phyloP scores from a whole-genome alignment of 2,888 invertebrate species.

The Agrilus cyanescens region DNA sequence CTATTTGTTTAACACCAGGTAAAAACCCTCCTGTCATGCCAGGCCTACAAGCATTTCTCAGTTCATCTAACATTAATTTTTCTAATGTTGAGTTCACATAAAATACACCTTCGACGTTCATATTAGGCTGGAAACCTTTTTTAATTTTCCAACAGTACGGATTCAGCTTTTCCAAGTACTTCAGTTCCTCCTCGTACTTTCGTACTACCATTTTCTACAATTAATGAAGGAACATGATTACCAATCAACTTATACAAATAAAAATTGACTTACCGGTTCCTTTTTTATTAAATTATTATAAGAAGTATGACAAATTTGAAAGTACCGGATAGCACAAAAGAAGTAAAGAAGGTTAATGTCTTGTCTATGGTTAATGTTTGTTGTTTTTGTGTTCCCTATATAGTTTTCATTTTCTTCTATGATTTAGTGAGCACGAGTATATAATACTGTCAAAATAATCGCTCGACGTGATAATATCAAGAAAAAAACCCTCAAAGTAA shows the following conservation, averaged over 20 bases:
- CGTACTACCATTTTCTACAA: slow-evolving; percentile 67
- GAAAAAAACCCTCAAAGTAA: no score
- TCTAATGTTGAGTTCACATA: slow-evolving; percentile 90
- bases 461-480: no score
- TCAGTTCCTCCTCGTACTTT: slow-evolving; percentile 83
- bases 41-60: slow-evolving; percentile 79
- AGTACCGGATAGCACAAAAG: slow-evolving; percentile 2
- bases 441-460: no score
- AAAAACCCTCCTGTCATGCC: slow-evolving; percentile 91
- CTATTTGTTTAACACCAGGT: slow-evolving; percentile 98
- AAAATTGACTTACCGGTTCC: no score
- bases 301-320: neutral
- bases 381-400: no score
- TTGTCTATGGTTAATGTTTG: no score
- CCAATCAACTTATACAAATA: neutral
- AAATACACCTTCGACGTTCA: slow-evolving; percentile 97
- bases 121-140: slow-evolving; percentile 97
- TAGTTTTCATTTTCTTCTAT: no score
- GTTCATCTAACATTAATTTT: slow-evolving; percentile 92
- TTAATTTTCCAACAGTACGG: slow-evolving; percentile 87
- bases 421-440: no score
- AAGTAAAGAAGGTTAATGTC: no score
- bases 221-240: neutral
- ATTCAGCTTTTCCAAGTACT: slow-evolving; percentile 82
- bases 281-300: neutral